phyloP scores from a whole-genome alignment of 2,113 vertebrate species.

The Helogale parvula region DNA sequence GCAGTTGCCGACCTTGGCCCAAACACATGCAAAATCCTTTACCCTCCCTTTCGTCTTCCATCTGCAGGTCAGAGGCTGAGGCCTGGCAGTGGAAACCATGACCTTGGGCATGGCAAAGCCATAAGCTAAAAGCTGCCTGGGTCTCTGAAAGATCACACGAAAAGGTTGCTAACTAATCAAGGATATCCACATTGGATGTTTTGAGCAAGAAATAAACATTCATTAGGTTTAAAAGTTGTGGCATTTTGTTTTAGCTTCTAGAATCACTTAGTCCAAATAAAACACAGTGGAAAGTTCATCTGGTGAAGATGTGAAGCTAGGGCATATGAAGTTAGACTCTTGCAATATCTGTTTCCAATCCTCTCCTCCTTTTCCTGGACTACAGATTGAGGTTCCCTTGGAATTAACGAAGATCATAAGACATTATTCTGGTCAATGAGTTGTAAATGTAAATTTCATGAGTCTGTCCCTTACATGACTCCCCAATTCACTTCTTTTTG shows the following conservation, averaged over 20 bases:
- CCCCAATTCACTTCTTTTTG: neutral
- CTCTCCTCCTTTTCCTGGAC: neutral
- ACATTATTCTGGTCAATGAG: neutral
- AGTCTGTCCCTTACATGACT: neutral
- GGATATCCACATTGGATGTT: neutral
- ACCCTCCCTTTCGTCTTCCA: neutral
- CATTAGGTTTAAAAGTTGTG: neutral
- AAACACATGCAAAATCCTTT: neutral
- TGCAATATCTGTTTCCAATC: neutral
- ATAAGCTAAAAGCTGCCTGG: neutral
- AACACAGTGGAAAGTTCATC: neutral
- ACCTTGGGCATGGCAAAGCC: neutral
- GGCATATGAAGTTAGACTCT: too few species aligned
- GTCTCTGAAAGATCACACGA: neutral
- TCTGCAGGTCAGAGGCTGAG: neutral
- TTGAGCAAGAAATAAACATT: neutral
- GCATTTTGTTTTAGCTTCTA: neutral
- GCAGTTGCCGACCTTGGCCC: neutral
- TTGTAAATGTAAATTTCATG: neutral
- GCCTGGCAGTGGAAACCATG: accelerated
- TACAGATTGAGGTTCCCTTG: neutral
- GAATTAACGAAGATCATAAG: neutral
- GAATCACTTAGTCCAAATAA: neutral
- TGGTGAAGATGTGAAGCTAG: neutral
- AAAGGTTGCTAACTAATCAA: neutral